Evolutionary conservation across 1,140 invertebrate species (phyloP).

Genomic region (Rhopalosiphum maidis): DNA sequence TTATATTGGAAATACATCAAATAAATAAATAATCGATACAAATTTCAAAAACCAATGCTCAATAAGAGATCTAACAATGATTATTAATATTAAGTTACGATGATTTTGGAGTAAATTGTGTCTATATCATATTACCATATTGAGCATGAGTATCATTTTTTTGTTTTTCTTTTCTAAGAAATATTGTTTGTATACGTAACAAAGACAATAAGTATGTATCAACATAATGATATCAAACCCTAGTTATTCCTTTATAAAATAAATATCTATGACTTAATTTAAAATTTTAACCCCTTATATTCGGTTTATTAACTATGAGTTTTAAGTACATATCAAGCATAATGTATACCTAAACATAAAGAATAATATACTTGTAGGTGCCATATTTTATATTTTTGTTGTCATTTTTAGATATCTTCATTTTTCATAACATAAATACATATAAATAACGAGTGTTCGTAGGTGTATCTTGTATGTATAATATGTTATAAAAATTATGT

Average conservation of each 20-base stretch:
- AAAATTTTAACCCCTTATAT: neutral
- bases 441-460: neutral
- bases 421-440: neutral
- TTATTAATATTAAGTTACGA: constrained; percentile 9
- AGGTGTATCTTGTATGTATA: neutral
- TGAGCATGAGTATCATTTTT: neutral
- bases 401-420: neutral
- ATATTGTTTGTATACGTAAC: neutral
- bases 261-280: neutral
- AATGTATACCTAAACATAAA: neutral
- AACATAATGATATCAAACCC: neutral
- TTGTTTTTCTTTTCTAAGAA: neutral
- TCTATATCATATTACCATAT: neutral
- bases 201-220: neutral
- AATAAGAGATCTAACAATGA: constrained; percentile 1
- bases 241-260: neutral
- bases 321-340: neutral
- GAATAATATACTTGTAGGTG: neutral
- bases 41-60: constrained; percentile 8
- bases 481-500: neutral
- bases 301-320: neutral
- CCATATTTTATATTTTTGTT: constrained; percentile 17
- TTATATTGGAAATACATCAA: neutral
- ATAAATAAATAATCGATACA: neutral
- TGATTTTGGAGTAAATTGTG: neutral